A percentile compares a stretch with the other conserved stretches of the same genome.
Evolutionary conservation across 2,113 vertebrate species (phyloP).

Genomic region (Clarias magur): DNA sequence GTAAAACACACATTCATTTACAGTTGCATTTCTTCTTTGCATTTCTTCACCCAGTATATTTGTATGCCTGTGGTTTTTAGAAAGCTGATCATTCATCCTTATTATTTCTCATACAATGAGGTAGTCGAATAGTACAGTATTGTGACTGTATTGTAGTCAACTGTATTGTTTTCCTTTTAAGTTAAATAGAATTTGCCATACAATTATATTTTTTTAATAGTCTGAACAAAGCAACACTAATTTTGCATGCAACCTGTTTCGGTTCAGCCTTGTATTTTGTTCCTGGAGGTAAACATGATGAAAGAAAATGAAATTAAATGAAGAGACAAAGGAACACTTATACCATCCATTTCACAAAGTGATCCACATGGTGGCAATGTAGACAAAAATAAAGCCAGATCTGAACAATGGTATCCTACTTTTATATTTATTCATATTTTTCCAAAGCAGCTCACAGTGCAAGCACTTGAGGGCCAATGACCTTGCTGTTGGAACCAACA

Average conservation of each 20-base stretch:
- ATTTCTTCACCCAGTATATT: not conserved
- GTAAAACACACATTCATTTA: not conserved
- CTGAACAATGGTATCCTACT: not conserved
- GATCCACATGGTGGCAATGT: not conserved
- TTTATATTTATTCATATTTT: not conserved
- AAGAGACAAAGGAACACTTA: not conserved
- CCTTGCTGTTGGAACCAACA: not conserved
- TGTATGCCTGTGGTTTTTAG: not conserved
- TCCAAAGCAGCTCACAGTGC: not conserved
- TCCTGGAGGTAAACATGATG: not conserved
- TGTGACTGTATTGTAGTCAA: not conserved
- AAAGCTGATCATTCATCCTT: conserved; percentile 1
- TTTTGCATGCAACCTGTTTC: not conserved
- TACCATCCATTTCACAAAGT: not conserved
- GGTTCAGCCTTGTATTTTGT: not conserved
- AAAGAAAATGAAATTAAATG: not conserved
- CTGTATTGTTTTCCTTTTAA: not conserved
- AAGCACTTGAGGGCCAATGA: not conserved
- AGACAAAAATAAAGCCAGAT: not conserved
- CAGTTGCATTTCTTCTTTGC: not conserved
- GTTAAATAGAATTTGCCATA: not conserved
- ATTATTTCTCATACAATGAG: not conserved
- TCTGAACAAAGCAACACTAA: not conserved
- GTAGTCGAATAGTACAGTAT: not conserved
- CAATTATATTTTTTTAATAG: not conserved